phyloP scores from a whole-genome alignment of 1,140 invertebrate species.

The Drosophila sucinea region DNA sequence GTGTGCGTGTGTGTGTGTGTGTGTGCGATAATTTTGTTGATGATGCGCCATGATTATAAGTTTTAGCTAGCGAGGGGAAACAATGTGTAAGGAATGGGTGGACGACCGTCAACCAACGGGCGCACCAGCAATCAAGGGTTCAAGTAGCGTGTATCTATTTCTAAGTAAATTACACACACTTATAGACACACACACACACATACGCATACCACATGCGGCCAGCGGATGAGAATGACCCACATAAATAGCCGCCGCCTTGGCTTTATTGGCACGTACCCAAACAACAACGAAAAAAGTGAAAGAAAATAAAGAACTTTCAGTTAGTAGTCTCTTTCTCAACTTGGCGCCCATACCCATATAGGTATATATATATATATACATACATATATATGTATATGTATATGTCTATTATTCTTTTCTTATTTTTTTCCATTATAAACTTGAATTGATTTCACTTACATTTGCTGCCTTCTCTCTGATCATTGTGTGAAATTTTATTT shows the following conservation, averaged over 20 bases:
- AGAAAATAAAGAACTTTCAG: slow-evolving; percentile 22
- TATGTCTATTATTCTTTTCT: slow-evolving; percentile 4
- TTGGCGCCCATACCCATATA: background rate
- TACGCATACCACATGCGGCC: slow-evolving; percentile 5
- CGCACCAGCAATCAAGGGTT: slow-evolving; percentile 55
- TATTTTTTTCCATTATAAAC: slow-evolving; percentile 47
- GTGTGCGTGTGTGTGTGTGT: background rate
- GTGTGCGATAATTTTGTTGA: slow-evolving; percentile 70
- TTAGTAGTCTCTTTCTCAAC: background rate
- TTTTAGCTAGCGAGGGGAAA: slow-evolving; percentile 58
- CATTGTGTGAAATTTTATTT: slow-evolving; percentile 13
- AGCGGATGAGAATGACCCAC: slow-evolving; percentile 65
- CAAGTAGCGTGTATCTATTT: slow-evolving; percentile 70
- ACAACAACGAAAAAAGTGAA: slow-evolving; percentile 34
- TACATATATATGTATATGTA: background rate
- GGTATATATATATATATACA: background rate
- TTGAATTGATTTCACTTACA: slow-evolving; percentile 46
- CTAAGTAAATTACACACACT: slow-evolving; percentile 66
- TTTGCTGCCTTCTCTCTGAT: background rate
- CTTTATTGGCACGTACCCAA: slow-evolving; percentile 63
- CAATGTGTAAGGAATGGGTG: slow-evolving; percentile 37
- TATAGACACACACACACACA: slow-evolving; percentile 18
- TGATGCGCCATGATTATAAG: slow-evolving; percentile 75
- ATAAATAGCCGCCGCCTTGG: slow-evolving; percentile 62
- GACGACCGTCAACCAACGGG: slow-evolving; percentile 24